Conservation (phyloP, 2,797 vertebrate species). For the Muscicapa striata region DNA sequence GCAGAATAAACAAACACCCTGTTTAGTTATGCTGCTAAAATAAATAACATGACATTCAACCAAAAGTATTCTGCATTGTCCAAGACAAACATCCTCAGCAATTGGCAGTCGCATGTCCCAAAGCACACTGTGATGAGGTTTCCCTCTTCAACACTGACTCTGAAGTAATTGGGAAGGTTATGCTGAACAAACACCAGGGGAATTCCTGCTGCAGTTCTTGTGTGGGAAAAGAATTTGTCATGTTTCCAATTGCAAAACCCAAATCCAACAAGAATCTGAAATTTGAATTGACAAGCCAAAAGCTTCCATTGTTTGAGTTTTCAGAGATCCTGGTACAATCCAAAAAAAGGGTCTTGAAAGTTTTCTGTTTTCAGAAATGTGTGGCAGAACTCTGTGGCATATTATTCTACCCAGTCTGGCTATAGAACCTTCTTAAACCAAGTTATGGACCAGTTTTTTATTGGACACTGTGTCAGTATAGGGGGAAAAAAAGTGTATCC, state of each 20-base stretch:
- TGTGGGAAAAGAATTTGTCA: slow-evolving; percentile 13
- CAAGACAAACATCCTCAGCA: background rate
- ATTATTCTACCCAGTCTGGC: background rate
- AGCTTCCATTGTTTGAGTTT: background rate
- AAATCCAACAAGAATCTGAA: background rate
- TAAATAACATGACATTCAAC: background rate
- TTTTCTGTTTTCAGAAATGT: background rate
- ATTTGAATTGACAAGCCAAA: background rate
- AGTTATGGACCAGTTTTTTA: background rate
- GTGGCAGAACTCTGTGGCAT: background rate
- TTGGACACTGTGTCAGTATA: background rate
- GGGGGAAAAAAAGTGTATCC: rapidly evolving
- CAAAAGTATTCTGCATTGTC: background rate
- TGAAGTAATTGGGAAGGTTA: background rate
- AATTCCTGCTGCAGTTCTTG: background rate
- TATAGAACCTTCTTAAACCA: background rate
- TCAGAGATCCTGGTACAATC: background rate
- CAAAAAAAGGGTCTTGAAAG: background rate
- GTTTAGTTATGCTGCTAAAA: background rate
- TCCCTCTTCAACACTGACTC: background rate
- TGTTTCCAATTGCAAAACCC: background rate
- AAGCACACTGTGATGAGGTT: background rate
- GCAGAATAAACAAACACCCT: background rate
- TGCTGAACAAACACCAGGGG: background rate
- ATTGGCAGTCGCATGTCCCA: rapidly evolving